Evolutionary conservation across 2,888 invertebrate species (phyloP).

Genomic region (Synanthedon myopaeformis): DNA sequence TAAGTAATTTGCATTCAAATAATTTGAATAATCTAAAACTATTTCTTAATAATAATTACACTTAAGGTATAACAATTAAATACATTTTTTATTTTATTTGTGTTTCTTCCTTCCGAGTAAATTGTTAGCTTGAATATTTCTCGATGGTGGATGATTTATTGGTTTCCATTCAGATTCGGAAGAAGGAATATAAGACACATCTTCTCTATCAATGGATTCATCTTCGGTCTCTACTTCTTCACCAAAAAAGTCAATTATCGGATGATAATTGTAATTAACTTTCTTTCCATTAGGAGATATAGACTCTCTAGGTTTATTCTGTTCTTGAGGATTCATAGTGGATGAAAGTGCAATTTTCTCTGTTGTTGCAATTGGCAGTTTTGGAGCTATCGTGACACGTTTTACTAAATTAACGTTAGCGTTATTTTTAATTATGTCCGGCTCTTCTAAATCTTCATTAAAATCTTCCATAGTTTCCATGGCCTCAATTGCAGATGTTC

Average conservation of each 20-base stretch:
- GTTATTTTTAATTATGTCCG: conserved; percentile 31
- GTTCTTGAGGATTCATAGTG: conserved; percentile 21
- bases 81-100: conserved; percentile 11
- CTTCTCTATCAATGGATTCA: conserved; percentile 53
- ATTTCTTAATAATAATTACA: not conserved
- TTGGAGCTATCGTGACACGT: conserved; percentile 46
- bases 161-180: conserved; percentile 64
- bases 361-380: conserved; percentile 37
- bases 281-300: conserved; percentile 51
- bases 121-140: conserved; percentile 25
- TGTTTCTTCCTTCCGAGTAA: conserved; percentile 22
- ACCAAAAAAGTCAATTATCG: conserved; percentile 84
- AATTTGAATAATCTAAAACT: not conserved
- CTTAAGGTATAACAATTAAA: not conserved
- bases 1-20: not conserved
- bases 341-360: conserved; percentile 20
- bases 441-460: conserved; percentile 35
- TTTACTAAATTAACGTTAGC: conserved; percentile 20
- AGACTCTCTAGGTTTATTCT: conserved; percentile 24
- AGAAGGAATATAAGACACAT: conserved; percentile 31
- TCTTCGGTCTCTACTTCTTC: conserved; percentile 35
- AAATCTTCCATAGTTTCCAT: conserved; percentile 47
- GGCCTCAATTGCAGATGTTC: conserved; percentile 48
- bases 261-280: conserved; percentile 85
- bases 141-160: conserved; percentile 41